A percentile compares a stretch with the other conserved stretches of the same genome.
Conservation (phyloP, 2,888 invertebrate genomes). For the Spialia ferax region DNA sequence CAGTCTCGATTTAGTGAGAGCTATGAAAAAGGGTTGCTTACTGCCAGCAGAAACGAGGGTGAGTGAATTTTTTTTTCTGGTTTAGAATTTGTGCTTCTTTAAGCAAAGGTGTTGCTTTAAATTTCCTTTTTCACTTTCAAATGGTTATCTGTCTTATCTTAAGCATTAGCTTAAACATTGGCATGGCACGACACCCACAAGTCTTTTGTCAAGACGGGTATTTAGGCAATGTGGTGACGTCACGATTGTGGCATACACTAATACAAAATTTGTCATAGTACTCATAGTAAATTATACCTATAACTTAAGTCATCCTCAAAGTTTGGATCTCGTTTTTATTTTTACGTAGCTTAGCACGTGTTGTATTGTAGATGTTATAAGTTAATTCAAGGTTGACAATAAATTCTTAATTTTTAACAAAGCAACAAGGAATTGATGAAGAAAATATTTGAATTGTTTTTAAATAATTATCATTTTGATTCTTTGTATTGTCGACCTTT, state of each 20-base stretch:
- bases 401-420: background rate
- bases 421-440: background rate
- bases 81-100: conserved; percentile 69
- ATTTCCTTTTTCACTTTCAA: conserved; percentile 77
- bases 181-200: conserved; percentile 83
- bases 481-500: conserved; percentile 1
- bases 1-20: conserved; percentile 93
- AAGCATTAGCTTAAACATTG: conserved; percentile 83
- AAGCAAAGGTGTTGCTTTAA: conserved; percentile 83
- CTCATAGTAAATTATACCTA: conserved; percentile 47
- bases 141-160: conserved; percentile 72
- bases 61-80: conserved; percentile 81
- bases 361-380: conserved; percentile 47
- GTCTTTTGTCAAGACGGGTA: conserved; percentile 67
- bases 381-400: conserved; percentile 45
- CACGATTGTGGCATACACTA: conserved; percentile 65
- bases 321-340: conserved; percentile 32
- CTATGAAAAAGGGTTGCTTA: conserved; percentile 94
- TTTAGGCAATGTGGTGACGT: conserved; percentile 61
- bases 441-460: too few relatives aligned
- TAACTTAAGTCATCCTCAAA: conserved; percentile 48
- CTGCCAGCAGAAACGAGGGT: conserved; percentile 97
- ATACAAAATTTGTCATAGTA: conserved; percentile 35
- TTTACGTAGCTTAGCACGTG: conserved; percentile 43
- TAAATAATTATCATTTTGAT: too few relatives aligned